Evolutionary conservation across 2,888 invertebrate species (phyloP), one percentile per base, ranked within the genome.

Genomic region (Hirtodrosophila trivittata): DNA sequence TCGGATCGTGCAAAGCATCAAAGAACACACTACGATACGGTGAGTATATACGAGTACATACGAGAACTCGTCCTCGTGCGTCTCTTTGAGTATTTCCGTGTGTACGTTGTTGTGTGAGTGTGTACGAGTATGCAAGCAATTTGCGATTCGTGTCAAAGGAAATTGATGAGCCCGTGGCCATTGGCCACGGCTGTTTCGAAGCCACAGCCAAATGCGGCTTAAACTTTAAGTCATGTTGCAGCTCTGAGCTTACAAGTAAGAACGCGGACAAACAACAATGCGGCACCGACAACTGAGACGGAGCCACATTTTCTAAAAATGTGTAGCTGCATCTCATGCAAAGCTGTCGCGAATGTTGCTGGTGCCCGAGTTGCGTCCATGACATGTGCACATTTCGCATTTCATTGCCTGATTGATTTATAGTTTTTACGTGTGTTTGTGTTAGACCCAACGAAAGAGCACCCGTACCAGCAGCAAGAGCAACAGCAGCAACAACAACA

Each of bases 1-100:
- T 98, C 98, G 0, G 99, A 99, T 90, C 92, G 99, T 47, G 99
- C 99, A 5, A 99, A 99, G 91, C 99, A 99, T 91, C 98, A 99
- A 92, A 92, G 99, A 81, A 99, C 99, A 0, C 99, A 99, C 91
- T 97, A 98, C 78, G 98, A 98, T 91, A 97, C 98, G 89, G 98
- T 99, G 92, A 94, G 95, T 93, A 71, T 28, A 55, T 33, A 43
- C 21, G n/a, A 8, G 8, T 7, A 9, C 5, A 35, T 35, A 35
- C 9, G 6, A 35, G 2, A 21, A n/a, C n/a, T n/a, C n/a, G 18
- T 21, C 2, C 18, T 21, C 62, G 18, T 28, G 2, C 28, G 5
- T 21, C 1, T 12, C 32, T 28, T 13, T 26, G 33, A 12, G 12
- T 38, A 43, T 38, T 56, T 21, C 28, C 16, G 28, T 41, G 13